Percentiles rank a stretch among this genome's conserved stretches.
Evolutionary conservation across 2,113 vertebrate species (phyloP).

Genomic region (Callopanchax toddi): DNA sequence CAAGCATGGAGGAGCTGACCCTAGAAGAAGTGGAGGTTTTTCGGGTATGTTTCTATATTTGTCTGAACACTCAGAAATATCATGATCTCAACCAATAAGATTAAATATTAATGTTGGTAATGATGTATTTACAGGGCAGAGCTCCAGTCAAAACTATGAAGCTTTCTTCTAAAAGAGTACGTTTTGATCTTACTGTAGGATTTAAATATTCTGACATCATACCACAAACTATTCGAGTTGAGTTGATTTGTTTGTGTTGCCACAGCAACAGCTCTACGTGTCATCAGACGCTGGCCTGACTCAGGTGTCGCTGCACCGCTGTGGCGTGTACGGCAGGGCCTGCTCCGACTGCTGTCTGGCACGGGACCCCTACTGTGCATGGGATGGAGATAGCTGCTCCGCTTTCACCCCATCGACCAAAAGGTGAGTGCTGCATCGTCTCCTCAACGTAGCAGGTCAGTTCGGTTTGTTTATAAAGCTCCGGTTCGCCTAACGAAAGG

Average conservation of each 20-base stretch:
- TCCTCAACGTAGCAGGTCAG: too few species aligned
- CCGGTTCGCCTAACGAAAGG: too few species aligned
- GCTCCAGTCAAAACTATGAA: conserved; percentile 84
- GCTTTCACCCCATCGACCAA: conserved; percentile 84
- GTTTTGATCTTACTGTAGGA: background rate
- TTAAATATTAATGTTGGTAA: background rate
- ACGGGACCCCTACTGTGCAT: conserved; percentile 86
- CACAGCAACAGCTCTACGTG: conserved; percentile 87
- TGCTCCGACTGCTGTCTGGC: conserved; percentile 88
- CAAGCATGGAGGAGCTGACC: conserved; percentile 82
- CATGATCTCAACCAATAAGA: background rate
- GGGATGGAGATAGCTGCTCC: conserved; percentile 85
- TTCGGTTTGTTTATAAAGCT: too few species aligned
- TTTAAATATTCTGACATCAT: background rate
- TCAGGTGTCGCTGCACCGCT: conserved; percentile 87
- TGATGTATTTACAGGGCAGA: conserved; percentile 69
- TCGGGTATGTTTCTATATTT: conserved; percentile 70
- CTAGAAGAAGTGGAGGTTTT: conserved; percentile 87
- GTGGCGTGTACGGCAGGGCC: conserved; percentile 82
- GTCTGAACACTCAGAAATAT: background rate
- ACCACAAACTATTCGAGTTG: background rate
- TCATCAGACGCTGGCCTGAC: conserved; percentile 85
- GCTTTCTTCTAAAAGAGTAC: conserved; percentile 87
- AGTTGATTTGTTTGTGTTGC: conserved; percentile 29
- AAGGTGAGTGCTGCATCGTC: conserved; percentile 55